Base-by-base conservation (phyloP, 1,140 invertebrate genomes). In the Drosophila sucinea region DNA sequence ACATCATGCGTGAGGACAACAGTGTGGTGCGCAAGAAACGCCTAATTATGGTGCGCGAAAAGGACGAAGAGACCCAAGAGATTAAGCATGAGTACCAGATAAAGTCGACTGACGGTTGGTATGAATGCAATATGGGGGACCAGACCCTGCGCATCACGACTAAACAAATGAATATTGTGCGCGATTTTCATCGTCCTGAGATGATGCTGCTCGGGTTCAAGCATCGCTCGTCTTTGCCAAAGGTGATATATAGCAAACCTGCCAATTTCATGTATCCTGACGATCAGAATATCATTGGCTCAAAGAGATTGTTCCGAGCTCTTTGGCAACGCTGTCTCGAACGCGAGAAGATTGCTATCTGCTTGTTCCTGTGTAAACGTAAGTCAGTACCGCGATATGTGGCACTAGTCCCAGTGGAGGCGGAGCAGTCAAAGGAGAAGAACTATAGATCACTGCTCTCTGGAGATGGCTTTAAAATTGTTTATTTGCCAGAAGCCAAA, bases 131-230 rank as follows among this genome's bases (percentile, higher is more conserved):
- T 0, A 33, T 90, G 3, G 87, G 91, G 2, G 74, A 67, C 0
- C 4, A 70, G 25, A 11, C 30, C 1, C 27, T 92, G 5, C 71
- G 77, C 0, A 69, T 92, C 1, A 81, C 78, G 11, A 82, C 67
- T 4, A 73, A 87, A 0, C 77, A 84, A 33, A 8, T 92, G 4
- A 81, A 81, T 60, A 38, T 60, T 1, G 71, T 92, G 17, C 79
- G 86, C 17, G 79, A 79, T 40, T 23, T 90, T 27, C 77, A 91
- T 73, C 71, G 60, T 1, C 85, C 91, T 0, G 80, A 77, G 8
- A 91, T 92, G 82, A 77, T 74, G 77, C 64, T 92, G 17, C 57
- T 92, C n/a, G 91, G 91, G 1, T 92, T 92, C 41, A 92, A 92
- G 70, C 82, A 89, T 44, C 70, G 75, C 8, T 87, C 79, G 0